A percentile compares a stretch with the other conserved stretches of the same genome.
Conservation (phyloP, 2,797 vertebrate species). For the Mareca strepera region DNA sequence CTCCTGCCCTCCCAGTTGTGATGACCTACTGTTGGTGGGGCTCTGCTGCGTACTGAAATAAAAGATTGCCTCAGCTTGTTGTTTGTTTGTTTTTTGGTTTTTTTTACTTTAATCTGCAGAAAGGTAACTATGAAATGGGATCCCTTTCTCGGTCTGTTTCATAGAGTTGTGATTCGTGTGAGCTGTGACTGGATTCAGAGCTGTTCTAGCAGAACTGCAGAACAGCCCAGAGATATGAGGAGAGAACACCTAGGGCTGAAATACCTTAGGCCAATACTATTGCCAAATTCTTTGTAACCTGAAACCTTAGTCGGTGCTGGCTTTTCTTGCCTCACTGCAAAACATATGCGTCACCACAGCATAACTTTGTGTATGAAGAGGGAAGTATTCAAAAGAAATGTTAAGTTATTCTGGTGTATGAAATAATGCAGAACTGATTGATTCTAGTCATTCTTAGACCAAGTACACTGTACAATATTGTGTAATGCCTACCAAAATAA, state of each 20-base stretch:
- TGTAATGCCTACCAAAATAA: neutral
- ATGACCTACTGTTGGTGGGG: neutral
- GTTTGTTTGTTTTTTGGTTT: neutral
- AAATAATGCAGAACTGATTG: neutral
- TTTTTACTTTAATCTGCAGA: neutral
- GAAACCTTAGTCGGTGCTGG: conserved; percentile 9
- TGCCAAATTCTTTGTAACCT: conserved; percentile 14
- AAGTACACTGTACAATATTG: neutral
- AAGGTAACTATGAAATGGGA: neutral
- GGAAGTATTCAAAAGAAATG: neutral
- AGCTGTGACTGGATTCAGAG: neutral
- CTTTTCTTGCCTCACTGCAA: neutral
- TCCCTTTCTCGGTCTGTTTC: neutral
- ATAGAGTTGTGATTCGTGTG: no score
- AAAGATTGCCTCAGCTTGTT: no score
- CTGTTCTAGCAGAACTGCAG: neutral
- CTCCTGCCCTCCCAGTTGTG: neutral
- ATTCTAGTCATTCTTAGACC: neutral
- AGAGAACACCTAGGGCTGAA: neutral
- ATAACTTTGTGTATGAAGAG: neutral
- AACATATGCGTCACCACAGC: neutral
- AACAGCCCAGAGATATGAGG: neutral
- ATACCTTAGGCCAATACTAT: neutral
- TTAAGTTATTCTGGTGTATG: neutral
- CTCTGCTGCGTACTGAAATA: neutral